These are phyloP conservation scores for Hydractinia symbiolongicarpus DNA, from an alignment of 30 jellyfish, hydroid and myxozoan species.

Conservation along the genomic window DNA sequence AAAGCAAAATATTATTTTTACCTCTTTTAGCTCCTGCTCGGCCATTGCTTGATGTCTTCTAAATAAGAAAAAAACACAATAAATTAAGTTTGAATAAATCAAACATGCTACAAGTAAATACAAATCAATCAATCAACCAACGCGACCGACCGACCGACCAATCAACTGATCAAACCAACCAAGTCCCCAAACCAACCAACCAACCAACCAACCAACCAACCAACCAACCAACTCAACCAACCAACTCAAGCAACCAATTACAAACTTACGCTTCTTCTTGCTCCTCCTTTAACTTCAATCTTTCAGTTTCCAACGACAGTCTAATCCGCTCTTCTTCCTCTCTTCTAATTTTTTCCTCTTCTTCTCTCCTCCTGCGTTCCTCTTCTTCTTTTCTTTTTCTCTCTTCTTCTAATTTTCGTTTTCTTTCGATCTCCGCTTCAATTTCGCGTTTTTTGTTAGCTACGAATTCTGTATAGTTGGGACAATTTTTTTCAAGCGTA, in stretches of 20 bases:
- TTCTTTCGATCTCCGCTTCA: conserved; percentile 74
- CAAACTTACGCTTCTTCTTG: conserved; percentile 26
- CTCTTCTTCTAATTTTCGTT: conserved; percentile 66
- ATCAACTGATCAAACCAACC: too few relatives aligned
- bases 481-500: conserved; percentile 50
- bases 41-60: too few relatives aligned
- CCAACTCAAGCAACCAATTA: not conserved
- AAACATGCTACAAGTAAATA: too few relatives aligned
- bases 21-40: too few relatives aligned
- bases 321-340: conserved; percentile 64
- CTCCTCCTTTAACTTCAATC: conserved; percentile 38
- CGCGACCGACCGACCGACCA: too few relatives aligned
- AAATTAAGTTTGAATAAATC: too few relatives aligned
- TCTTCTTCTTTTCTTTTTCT: conserved; percentile 71
- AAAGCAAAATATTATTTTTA: too few relatives aligned
- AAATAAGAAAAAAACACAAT: too few relatives aligned
- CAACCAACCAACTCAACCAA: too few relatives aligned
- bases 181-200: too few relatives aligned
- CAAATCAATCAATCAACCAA: too few relatives aligned
- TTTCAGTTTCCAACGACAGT: conserved; percentile 73
- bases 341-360: conserved; percentile 61
- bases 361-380: conserved; percentile 65
- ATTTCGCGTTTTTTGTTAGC: conserved; percentile 66
- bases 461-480: conserved; percentile 50
- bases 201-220: too few relatives aligned